A percentile compares a stretch with the other conserved stretches of the same genome.
These are phyloP conservation scores for Hormiphora californensis DNA, from an alignment of 37 sponge, comb jelly and placozoan genomes.

Conservation along the genomic window DNA sequence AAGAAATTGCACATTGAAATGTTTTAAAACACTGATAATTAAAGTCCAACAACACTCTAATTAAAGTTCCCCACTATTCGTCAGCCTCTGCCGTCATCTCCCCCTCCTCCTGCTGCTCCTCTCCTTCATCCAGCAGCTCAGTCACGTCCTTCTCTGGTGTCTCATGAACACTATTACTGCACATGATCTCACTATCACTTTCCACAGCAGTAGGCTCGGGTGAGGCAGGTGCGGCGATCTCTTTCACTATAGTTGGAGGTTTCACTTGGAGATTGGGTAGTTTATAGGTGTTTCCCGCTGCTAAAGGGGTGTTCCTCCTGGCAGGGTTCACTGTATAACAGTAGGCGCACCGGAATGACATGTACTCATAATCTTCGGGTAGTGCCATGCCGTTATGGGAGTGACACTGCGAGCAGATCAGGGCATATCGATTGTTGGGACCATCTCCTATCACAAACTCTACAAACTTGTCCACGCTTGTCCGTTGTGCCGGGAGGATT, in stretches of 20 bases:
- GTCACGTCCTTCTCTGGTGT: neutral
- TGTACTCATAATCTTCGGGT: constrained; percentile 82
- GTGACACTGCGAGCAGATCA: constrained; percentile 72
- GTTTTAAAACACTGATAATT: no score
- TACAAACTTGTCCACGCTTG: constrained; percentile 62
- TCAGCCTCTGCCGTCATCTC: neutral
- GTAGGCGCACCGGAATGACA: constrained; percentile 89
- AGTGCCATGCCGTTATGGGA: constrained; percentile 89
- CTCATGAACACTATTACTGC: neutral
- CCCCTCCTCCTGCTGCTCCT: constrained; percentile 1
- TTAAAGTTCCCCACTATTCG: no score
- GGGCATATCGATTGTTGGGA: constrained; percentile 80
- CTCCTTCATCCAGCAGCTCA: neutral
- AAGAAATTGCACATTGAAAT: no score
- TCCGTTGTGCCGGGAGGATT: constrained; percentile 3
- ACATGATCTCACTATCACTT: neutral
- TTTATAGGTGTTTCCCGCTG: constrained; percentile 38
- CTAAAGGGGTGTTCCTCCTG: constrained; percentile 60
- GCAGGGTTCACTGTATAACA: constrained; percentile 83
- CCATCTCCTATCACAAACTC: constrained; percentile 89
- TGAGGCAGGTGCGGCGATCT: neutral
- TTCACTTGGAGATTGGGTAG: constrained; percentile 40
- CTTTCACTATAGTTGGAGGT: constrained; percentile 19
- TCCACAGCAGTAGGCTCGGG: neutral
- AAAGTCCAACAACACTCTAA: no score